These are phyloP conservation scores for Campoletis raptor DNA, from an alignment of 2,888 invertebrate species.

Conservation along the genomic window DNA sequence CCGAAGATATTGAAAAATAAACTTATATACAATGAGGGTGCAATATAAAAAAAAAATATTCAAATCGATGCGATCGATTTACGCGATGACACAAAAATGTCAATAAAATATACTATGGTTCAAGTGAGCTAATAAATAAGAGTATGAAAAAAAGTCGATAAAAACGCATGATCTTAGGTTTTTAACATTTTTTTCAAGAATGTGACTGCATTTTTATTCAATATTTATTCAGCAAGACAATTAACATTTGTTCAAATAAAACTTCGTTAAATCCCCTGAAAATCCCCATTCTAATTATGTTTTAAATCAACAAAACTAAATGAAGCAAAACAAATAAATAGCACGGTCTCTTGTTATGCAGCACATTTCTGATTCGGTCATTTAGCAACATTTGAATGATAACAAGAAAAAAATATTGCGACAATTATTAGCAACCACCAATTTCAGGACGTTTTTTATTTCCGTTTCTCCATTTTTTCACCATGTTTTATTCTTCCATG, in stretches of 20 bases:
- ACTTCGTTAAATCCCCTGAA: background rate
- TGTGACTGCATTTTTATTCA: background rate
- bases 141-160: background rate
- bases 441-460: background rate
- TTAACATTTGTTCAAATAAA: background rate
- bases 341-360: background rate
- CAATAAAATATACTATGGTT: background rate
- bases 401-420: background rate
- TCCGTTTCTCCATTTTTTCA: background rate
- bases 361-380: background rate
- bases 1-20: background rate
- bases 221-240: background rate
- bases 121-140: background rate
- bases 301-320: background rate
- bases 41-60: background rate
- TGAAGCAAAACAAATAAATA: background rate
- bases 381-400: background rate
- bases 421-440: background rate
- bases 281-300: background rate
- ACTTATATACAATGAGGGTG: background rate
- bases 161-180: background rate
- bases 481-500: background rate
- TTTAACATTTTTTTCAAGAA: background rate
- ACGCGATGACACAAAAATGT: background rate
- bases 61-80: constrained; percentile 8